Base-by-base conservation (phyloP, 2,797 vertebrate species). In the Muscicapa striata region DNA sequence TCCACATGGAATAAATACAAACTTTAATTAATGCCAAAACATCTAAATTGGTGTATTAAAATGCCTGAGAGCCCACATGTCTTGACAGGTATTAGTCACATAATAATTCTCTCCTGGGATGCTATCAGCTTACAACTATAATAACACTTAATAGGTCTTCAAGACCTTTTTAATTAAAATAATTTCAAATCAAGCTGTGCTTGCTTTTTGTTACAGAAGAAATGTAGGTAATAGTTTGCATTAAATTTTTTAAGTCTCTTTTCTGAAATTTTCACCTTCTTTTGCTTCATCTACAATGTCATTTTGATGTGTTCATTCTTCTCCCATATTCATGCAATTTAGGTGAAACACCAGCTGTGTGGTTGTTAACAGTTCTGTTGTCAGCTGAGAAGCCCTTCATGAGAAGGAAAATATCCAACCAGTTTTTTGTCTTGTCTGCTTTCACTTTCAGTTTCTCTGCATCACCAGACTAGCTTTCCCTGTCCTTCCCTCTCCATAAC, bases 141-240 rank as follows among this genome's bases (percentile, higher is more conserved):
- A 76, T 84, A 55, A 73, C 55, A 51, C 15, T 48, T 48, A 45
- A 30, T 40, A 63, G 30, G 21, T 91, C 38, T 55, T 61, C 15
- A 52, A 48, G 51, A 32, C 21, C 21, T 16, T 74, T 74, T 52
- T 41, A 45, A 84, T 13, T 64, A 36, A 41, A 38, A 58, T 24
- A 29, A 64, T 43, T 48, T 34, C 78, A 93, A 67, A 77, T 76
- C 78, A 72, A 83, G 32, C 48, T 87, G 41, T 17, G 34, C 46
- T 85, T 90, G 19, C 2, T 89, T 90, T 94, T 79, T 52, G 43
- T 93, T 82, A 85, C 80, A 64, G 74, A 80, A 89, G 55, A 79
- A 45, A 94, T 61, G 27, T 59, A 69, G 16, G 22, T 38, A 45
- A 49, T 45, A 45, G 23, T 57, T 89, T 64, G 22, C 22, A 7